Conservation (phyloP, 2,888 invertebrate species). For the Nycteola revayana region DNA sequence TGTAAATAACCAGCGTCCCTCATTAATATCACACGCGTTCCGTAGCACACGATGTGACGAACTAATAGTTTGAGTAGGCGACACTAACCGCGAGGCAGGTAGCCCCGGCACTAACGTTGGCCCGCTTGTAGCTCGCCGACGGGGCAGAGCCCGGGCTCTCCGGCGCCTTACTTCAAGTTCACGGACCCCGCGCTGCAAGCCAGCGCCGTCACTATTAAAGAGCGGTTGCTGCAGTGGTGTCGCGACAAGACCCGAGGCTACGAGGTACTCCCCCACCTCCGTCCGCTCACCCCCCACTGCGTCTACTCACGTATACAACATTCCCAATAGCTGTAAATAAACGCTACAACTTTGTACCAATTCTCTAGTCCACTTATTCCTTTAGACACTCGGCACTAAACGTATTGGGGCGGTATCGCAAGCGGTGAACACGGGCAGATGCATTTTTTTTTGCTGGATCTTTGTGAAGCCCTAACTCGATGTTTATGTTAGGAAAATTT, state of each 20-base stretch:
- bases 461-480: slow-evolving; percentile 7
- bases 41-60: slow-evolving; percentile 43
- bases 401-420: slow-evolving; percentile 43
- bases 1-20: slow-evolving; percentile 53
- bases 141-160: slow-evolving; percentile 83
- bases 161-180: slow-evolving; percentile 93
- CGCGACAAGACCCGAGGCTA: slow-evolving; percentile 98
- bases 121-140: slow-evolving; percentile 87
- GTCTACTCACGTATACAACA: slow-evolving; percentile 14
- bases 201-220: slow-evolving; percentile 97
- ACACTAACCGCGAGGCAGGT: slow-evolving; percentile 34
- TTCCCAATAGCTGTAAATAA: slow-evolving; percentile 8
- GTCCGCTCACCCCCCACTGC: slow-evolving; percentile 37
- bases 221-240: slow-evolving; percentile 98
- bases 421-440: slow-evolving; percentile 35
- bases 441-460: slow-evolving; percentile 32
- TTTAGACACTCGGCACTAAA: slow-evolving; percentile 7
- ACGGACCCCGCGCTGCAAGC: slow-evolving; percentile 94
- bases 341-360: slow-evolving; percentile 1
- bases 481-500: slow-evolving; percentile 25
- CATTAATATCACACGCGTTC: slow-evolving; percentile 47
- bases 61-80: slow-evolving; percentile 40
- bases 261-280: slow-evolving; percentile 86
- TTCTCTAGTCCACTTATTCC: neutral
- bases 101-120: slow-evolving; percentile 63